Percentiles rank a stretch among this genome's conserved stretches.
These are phyloP conservation scores for Drosophila fungiperda DNA, from an alignment of 2,888 invertebrate species.

Conservation along the genomic window DNA sequence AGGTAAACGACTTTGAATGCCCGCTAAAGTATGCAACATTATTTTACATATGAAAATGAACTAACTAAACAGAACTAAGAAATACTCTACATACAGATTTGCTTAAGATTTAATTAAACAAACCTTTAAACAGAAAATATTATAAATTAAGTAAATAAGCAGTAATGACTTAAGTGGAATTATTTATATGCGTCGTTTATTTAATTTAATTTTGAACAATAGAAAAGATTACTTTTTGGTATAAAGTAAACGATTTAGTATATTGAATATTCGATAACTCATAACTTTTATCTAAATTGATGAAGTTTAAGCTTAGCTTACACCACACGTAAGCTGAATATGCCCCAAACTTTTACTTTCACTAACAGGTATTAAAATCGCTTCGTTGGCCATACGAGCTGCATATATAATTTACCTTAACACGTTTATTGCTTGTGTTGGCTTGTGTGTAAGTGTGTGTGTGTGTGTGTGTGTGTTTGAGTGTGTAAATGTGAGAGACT, in stretches of 20 bases:
- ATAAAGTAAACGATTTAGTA: background rate
- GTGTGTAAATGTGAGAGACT: constrained; percentile 1
- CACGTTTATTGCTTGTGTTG: constrained; percentile 18
- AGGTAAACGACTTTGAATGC: constrained; percentile 58
- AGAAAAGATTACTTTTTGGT: background rate
- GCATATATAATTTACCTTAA: constrained; percentile 58
- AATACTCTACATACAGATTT: constrained; percentile 4
- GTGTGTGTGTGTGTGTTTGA: constrained; percentile 2
- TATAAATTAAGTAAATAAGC: background rate
- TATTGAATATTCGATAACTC: background rate
- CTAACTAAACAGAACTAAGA: background rate
- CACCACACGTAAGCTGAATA: background rate
- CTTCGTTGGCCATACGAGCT: constrained; percentile 45
- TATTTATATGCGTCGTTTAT: background rate
- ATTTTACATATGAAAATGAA: constrained; percentile 53
- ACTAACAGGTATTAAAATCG: constrained; percentile 27
- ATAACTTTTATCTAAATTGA: background rate
- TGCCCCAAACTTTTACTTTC: background rate
- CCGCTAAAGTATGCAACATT: constrained; percentile 58
- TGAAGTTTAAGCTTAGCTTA: background rate
- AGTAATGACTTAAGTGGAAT: background rate
- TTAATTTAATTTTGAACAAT: background rate
- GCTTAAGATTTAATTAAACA: background rate
- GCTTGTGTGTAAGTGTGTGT: background rate
- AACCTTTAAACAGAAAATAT: background rate